Evolutionary conservation across 2,797 vertebrate genomes (phyloP), one percentile per base, ranked within the genome.

Genomic region (Tolypeutes matacus): DNA sequence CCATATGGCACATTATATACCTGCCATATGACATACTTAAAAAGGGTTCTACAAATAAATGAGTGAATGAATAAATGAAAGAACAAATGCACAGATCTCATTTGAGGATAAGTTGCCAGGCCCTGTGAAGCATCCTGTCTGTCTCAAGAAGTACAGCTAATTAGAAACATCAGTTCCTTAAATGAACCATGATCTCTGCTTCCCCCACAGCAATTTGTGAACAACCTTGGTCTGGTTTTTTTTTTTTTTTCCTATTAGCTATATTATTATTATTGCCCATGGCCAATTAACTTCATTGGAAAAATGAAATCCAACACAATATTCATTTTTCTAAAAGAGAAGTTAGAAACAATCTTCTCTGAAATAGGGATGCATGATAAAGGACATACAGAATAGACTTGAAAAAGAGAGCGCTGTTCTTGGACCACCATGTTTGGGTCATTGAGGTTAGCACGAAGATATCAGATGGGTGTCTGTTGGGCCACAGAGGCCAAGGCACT

Each of bases 311-410:
- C 76, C 83, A 97, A 97, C 97, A 97, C 86, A 89, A 93, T 89
- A 95, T 89, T 97, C 95, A 97, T 97, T 96, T 97, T 94, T 96
- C 92, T 97, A 96, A 97, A 96, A 95, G 95, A 97, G 95, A 94
- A 92, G 91, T 95, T 96, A 95, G 75, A 94, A 27, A 93, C 80
- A 96, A 81, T 95, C 42, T 95, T 92, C 95, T 96, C 91, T 91
- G 77, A 96, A 97, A 95, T 89, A 95, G 67, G 67, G 67, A 94
- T 60, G 36, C 36, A 89, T 91, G 72, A 89, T 76, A 84, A 88
- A 96, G 49, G 67, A 87, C 89, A 97, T 97, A 86, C 94, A 93
- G 86, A 96, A 95, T 21, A 21, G 23, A 84, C 70, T 29, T 91
- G 83, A 83, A 96, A 93, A 72, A 36, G 34, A 87, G 70, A 92